These are phyloP conservation scores for Emys orbicularis DNA, from an alignment of 2,797 vertebrate genomes.

Conservation along the genomic window DNA sequence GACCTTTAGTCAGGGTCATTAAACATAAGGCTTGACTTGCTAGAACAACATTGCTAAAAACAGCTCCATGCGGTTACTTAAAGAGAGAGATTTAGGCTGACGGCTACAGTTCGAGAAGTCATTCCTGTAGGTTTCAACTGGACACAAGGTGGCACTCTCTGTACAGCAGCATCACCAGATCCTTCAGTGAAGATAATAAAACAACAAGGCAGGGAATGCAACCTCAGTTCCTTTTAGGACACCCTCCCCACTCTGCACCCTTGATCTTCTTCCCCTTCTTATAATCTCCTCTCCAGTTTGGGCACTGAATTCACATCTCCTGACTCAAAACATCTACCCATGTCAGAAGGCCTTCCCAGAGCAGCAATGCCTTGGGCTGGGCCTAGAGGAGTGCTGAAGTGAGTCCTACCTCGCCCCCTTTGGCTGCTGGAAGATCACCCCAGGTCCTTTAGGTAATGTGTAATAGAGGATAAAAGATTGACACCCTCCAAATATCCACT, in stretches of 20 bases:
- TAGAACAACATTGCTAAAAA: not conserved
- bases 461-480: not conserved
- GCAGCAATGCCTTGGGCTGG: rapidly evolving
- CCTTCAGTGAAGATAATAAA: not conserved
- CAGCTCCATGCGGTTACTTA: not conserved
- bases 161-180: not conserved
- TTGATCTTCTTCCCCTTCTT: not conserved
- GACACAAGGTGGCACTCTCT: not conserved
- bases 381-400: rapidly evolving
- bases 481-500: rapidly evolving
- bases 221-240: not conserved
- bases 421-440: too few species aligned
- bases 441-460: not conserved
- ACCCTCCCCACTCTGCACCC: rapidly evolving
- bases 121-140: too few species aligned
- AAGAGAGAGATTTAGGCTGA: not conserved
- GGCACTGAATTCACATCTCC: not conserved
- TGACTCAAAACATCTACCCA: not conserved
- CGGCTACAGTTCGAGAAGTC: not conserved
- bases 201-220: not conserved
- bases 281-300: not conserved
- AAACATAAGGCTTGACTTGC: not conserved
- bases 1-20: rapidly evolving
- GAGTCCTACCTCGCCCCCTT: not conserved
- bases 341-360: not conserved